A percentile compares a stretch with the other conserved stretches of the same genome.
These are phyloP conservation scores for Mirza zaza DNA, from an alignment of 2,113 vertebrate species.

Conservation along the genomic window DNA sequence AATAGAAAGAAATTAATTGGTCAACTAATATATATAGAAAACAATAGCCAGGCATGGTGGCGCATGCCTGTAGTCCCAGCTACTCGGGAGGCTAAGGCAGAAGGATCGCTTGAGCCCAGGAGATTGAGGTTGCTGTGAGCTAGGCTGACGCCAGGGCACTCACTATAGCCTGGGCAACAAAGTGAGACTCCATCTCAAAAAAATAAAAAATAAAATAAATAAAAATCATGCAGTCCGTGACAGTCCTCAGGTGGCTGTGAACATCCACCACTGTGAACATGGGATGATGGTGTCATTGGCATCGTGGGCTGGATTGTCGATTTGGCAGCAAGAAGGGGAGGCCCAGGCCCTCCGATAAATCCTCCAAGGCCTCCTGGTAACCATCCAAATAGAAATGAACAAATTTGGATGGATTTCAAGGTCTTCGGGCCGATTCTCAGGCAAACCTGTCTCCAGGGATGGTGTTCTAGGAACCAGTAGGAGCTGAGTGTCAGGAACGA, in stretches of 20 bases:
- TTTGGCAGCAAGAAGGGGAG: background rate
- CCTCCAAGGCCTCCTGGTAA: background rate
- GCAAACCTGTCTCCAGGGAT: background rate
- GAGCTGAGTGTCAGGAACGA: background rate
- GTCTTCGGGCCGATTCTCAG: background rate
- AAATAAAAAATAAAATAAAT: too few relatives aligned
- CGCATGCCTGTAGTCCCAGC: too few relatives aligned
- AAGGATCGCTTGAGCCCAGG: too few relatives aligned
- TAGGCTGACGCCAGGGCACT: too few relatives aligned
- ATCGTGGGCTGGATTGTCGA: background rate
- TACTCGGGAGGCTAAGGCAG: too few relatives aligned
- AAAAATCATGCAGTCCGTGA: too few relatives aligned
- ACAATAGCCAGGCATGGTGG: too few relatives aligned
- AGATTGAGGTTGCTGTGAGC: too few relatives aligned
- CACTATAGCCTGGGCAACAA: too few relatives aligned
- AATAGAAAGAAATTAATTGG: too few relatives aligned
- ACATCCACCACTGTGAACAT: fast-evolving
- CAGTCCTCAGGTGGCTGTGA: background rate
- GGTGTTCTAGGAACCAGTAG: background rate
- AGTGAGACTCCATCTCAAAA: too few relatives aligned
- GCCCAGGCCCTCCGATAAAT: background rate
- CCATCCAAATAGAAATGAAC: background rate
- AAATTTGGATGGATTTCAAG: background rate
- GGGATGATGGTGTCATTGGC: background rate
- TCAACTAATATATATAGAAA: too few relatives aligned